phyloP scores from a whole-genome alignment of 2,888 invertebrate genomes.

The Pseudococcus longispinus region DNA sequence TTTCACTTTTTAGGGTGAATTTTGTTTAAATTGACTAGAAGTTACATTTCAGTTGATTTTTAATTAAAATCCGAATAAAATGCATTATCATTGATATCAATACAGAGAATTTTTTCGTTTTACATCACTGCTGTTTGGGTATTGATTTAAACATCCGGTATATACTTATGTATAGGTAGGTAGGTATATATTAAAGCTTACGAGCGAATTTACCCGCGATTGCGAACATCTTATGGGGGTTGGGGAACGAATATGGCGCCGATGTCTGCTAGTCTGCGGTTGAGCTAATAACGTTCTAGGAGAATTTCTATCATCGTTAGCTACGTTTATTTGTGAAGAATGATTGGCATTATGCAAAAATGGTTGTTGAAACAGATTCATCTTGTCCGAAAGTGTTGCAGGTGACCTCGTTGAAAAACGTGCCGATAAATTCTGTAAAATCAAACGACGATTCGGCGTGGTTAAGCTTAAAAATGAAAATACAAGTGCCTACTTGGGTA shows the following conservation, averaged over 20 bases:
- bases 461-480: too few relatives aligned
- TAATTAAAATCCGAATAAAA: too few relatives aligned
- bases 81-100: too few relatives aligned
- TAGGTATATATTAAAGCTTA: too few relatives aligned
- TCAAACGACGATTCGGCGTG: background rate
- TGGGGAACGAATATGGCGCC: slow-evolving; percentile 53
- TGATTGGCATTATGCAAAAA: background rate
- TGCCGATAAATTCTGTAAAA: slow-evolving; percentile 43
- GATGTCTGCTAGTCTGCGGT: slow-evolving; percentile 10
- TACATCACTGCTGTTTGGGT: too few relatives aligned
- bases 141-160: too few relatives aligned
- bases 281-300: slow-evolving; percentile 27
- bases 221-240: slow-evolving; percentile 50
- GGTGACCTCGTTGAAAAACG: slow-evolving; percentile 53
- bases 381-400: slow-evolving; percentile 39
- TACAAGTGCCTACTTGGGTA: too few relatives aligned
- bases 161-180: too few relatives aligned
- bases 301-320: slow-evolving; percentile 47
- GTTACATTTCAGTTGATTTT: too few relatives aligned
- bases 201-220: slow-evolving; percentile 35
- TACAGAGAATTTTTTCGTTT: too few relatives aligned
- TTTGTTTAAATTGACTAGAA: too few relatives aligned
- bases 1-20: too few relatives aligned
- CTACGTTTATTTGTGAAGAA: background rate
- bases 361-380: slow-evolving; percentile 33